Percentiles rank a stretch among this genome's conserved stretches.
Evolutionary conservation across 1,140 invertebrate genomes (phyloP).

Genomic region (Hormaphis cornu): DNA sequence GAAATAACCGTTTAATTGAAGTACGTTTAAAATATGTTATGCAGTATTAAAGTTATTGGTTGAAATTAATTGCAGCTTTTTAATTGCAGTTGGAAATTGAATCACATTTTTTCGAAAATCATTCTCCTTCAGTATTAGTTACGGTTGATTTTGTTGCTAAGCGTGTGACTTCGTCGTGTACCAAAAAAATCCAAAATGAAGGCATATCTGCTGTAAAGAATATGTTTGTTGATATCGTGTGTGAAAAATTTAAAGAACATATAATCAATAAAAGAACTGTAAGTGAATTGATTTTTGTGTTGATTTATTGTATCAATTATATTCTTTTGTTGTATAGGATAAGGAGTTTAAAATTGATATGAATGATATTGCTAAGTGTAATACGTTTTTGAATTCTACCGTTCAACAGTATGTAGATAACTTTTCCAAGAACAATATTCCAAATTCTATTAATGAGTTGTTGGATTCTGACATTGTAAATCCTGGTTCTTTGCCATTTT

Average conservation of each 20-base stretch:
- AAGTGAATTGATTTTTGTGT: neutral
- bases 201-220: constrained; percentile 12
- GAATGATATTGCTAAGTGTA: constrained; percentile 11
- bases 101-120: constrained; percentile 28
- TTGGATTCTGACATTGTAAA: constrained; percentile 7
- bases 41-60: neutral
- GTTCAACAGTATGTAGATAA: constrained; percentile 18
- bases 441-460: neutral
- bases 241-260: constrained; percentile 1
- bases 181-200: constrained; percentile 19
- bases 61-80: neutral
- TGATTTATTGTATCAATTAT: too few species aligned
- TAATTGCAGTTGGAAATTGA: constrained; percentile 6
- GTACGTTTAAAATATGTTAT: neutral
- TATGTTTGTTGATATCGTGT: constrained; percentile 18
- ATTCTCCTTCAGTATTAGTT: constrained; percentile 7
- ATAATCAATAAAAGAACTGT: neutral
- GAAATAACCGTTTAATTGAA: neutral
- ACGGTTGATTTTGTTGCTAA: constrained; percentile 22
- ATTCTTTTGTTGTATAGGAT: neutral
- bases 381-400: neutral
- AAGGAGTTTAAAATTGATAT: neutral
- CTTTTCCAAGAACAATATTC: constrained; percentile 21
- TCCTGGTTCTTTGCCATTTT: constrained; percentile 9
- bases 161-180: constrained; percentile 6